Conservation (phyloP, 2,797 vertebrate genomes). For the Lepus oiostolus region DNA sequence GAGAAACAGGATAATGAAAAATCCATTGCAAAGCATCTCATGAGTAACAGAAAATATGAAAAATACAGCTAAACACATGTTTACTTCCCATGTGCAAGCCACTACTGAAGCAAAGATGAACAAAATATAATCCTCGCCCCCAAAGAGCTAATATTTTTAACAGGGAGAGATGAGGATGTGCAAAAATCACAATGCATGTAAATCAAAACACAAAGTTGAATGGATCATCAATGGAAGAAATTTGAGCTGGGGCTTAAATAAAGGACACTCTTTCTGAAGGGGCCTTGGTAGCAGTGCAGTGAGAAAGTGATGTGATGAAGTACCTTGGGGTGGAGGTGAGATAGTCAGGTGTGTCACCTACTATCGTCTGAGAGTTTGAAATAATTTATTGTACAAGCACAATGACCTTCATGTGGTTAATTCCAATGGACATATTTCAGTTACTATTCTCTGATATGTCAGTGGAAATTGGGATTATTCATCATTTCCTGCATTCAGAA, state of each 20-base stretch:
- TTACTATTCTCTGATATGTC: background rate
- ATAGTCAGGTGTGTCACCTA: background rate
- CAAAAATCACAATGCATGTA: background rate
- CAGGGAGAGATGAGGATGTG: background rate
- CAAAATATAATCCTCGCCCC: background rate
- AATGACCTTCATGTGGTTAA: background rate
- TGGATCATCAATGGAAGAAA: background rate
- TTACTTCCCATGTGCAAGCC: constrained; percentile 31
- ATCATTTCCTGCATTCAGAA: background rate
- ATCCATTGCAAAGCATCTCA: constrained; percentile 64
- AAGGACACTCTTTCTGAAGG: background rate
- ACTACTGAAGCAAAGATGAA: constrained; percentile 40
- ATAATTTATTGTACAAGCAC: background rate
- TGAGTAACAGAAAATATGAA: constrained; percentile 61
- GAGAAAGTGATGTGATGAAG: background rate
- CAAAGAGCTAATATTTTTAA: constrained; percentile 7
- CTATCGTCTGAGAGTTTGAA: background rate
- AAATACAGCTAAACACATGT: constrained; percentile 38
- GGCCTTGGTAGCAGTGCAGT: background rate
- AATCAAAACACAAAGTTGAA: background rate
- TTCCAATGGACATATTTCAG: background rate
- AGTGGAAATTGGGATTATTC: background rate
- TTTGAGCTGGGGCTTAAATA: background rate
- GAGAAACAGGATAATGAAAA: constrained; percentile 74
- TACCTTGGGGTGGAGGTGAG: background rate